phyloP scores from a whole-genome alignment of 2,888 invertebrate species.

The Dascillus cervinus region DNA sequence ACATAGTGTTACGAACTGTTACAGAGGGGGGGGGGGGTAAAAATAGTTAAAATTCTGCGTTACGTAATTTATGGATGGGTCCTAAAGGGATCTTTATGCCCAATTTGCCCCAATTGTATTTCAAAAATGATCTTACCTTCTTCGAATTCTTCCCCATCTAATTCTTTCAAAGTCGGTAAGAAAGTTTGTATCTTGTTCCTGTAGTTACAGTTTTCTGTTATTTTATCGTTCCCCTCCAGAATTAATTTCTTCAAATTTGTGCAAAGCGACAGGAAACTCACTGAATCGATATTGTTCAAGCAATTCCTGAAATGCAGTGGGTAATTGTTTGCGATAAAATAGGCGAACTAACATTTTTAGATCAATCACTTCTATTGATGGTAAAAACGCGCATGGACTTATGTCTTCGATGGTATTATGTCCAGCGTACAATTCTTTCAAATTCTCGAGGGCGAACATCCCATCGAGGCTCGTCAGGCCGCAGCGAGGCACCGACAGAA shows the following conservation, averaged over 20 bases:
- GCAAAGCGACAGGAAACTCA: constrained; percentile 37
- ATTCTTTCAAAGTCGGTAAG: constrained; percentile 36
- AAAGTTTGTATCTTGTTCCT: constrained; percentile 17
- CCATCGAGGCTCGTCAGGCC: constrained; percentile 60
- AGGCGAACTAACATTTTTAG: constrained; percentile 36
- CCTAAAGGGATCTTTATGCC: too few species aligned
- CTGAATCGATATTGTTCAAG: constrained; percentile 28
- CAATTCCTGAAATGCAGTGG: constrained; percentile 30
- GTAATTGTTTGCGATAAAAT: neutral
- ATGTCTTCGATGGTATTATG: constrained; percentile 56
- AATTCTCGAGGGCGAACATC: constrained; percentile 53
- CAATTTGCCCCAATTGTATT: neutral
- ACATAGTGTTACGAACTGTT: too few species aligned
- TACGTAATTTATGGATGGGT: too few species aligned
- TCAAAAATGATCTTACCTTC: constrained; percentile 9
- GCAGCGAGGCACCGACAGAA: constrained; percentile 56
- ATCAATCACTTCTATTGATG: constrained; percentile 42
- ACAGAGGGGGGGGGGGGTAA: too few species aligned
- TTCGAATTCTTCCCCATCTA: constrained; percentile 35
- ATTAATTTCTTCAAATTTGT: constrained; percentile 31
- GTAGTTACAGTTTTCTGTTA: constrained; percentile 12
- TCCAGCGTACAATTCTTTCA: constrained; percentile 55
- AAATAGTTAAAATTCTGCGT: too few species aligned
- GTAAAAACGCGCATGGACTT: constrained; percentile 52
- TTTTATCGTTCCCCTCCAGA: constrained; percentile 40